These are phyloP conservation scores for Itoplectis maculator DNA, from an alignment of 2,888 invertebrate species.

Conservation along the genomic window DNA sequence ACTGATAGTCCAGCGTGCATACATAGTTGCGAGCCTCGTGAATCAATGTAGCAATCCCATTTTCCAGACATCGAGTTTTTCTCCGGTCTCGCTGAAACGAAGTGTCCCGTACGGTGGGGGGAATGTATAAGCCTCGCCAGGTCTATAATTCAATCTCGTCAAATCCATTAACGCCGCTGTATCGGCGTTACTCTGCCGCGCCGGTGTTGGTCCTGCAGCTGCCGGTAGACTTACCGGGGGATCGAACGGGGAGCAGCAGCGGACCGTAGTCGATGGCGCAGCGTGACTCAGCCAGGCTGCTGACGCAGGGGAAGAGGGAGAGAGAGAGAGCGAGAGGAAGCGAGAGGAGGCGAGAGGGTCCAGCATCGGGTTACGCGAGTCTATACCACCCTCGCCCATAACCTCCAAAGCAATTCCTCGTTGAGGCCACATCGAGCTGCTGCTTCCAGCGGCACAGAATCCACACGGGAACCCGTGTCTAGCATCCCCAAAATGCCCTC, in stretches of 20 bases:
- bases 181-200: conserved; percentile 36
- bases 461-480: background rate
- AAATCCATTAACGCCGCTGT: conserved; percentile 63
- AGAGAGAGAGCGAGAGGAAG: no score
- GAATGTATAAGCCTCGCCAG: conserved; percentile 38
- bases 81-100: background rate
- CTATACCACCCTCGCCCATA: conserved; percentile 18
- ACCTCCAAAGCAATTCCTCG: conserved; percentile 23
- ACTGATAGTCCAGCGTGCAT: no score
- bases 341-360: conserved; percentile 21
- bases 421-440: conserved; percentile 8
- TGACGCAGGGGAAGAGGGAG: background rate
- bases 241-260: conserved; percentile 38
- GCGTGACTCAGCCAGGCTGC: conserved; percentile 48
- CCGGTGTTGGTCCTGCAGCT: conserved; percentile 42
- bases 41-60: no score
- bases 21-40: no score
- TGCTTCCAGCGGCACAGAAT: background rate
- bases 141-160: conserved; percentile 67
- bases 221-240: conserved; percentile 42
- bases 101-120: conserved; percentile 1
- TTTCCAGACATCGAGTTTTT: background rate
- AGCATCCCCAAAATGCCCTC: conserved; percentile 8
- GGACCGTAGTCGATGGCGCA: conserved; percentile 37
- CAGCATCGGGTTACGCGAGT: conserved; percentile 28